Conservation (phyloP, 2,888 invertebrate species). For the Leucophenga maculata region DNA sequence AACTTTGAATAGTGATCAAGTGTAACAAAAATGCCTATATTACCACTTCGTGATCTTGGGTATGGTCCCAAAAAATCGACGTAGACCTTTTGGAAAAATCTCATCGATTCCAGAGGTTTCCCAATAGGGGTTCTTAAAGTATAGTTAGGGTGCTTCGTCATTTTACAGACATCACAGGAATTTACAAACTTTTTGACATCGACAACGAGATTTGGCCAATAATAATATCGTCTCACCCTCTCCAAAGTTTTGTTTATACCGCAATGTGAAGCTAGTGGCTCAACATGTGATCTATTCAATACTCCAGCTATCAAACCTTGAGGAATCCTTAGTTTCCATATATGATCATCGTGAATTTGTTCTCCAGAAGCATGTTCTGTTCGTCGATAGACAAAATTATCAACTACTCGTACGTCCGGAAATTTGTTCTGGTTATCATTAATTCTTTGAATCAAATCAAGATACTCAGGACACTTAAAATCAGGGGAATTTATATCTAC, state of each 20-base stretch:
- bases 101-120: neutral
- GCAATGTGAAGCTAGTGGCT: conserved; percentile 19
- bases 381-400: conserved; percentile 13
- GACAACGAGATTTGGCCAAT: neutral
- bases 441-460: neutral
- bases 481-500: neutral
- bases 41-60: neutral
- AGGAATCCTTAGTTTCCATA: conserved; percentile 33
- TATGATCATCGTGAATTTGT: neutral
- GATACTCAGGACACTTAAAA: neutral
- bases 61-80: conserved; percentile 1
- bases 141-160: neutral
- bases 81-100: neutral
- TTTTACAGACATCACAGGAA: neutral
- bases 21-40: neutral
- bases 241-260: neutral
- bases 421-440: neutral
- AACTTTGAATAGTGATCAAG: too few relatives aligned
- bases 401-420: conserved; percentile 26
- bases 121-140: too few relatives aligned
- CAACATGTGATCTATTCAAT: conserved; percentile 13
- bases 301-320: neutral
- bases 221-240: neutral
- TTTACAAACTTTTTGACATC: neutral
- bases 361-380: conserved; percentile 17